Evolutionary conservation across 2,888 invertebrate species (phyloP).

Genomic region (Drosophila kanekoi): DNA sequence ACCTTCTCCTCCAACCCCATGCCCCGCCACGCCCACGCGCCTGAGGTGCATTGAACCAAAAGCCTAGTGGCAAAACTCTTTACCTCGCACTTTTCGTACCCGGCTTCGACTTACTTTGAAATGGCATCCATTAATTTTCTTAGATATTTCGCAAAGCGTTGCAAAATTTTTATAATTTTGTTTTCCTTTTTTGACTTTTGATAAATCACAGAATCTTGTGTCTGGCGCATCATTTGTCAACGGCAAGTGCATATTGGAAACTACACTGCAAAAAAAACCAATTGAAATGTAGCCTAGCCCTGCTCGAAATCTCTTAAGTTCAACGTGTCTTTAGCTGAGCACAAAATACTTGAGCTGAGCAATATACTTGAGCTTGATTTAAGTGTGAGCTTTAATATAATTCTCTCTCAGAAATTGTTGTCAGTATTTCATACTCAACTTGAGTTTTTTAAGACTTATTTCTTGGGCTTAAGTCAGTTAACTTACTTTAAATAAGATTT

Average conservation of each 20-base stretch:
- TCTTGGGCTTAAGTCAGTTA: no score
- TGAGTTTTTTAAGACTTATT: no score
- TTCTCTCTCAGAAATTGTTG: no score
- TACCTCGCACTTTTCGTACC: background rate
- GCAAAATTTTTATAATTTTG: conserved; percentile 44
- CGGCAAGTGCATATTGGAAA: conserved; percentile 49
- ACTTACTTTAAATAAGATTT: no score
- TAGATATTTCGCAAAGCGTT: conserved; percentile 56
- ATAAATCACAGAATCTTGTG: conserved; percentile 65
- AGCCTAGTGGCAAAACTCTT: conserved; percentile 42
- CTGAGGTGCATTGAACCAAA: conserved; percentile 54
- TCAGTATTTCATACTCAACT: no score
- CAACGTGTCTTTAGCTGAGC: no score
- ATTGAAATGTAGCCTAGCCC: no score
- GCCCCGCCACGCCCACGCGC: background rate
- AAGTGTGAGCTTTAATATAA: no score
- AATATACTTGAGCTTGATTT: no score
- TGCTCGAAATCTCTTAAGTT: no score
- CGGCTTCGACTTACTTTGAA: conserved; percentile 15
- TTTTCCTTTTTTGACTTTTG: conserved; percentile 49
- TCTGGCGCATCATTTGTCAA: conserved; percentile 70
- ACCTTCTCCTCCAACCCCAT: background rate
- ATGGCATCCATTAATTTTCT: conserved; percentile 55
- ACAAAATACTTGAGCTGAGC: no score
- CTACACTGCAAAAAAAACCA: background rate